These are phyloP conservation scores for Chrysomela aeneicollis DNA, from an alignment of 2,888 invertebrate genomes.

Conservation along the genomic window DNA sequence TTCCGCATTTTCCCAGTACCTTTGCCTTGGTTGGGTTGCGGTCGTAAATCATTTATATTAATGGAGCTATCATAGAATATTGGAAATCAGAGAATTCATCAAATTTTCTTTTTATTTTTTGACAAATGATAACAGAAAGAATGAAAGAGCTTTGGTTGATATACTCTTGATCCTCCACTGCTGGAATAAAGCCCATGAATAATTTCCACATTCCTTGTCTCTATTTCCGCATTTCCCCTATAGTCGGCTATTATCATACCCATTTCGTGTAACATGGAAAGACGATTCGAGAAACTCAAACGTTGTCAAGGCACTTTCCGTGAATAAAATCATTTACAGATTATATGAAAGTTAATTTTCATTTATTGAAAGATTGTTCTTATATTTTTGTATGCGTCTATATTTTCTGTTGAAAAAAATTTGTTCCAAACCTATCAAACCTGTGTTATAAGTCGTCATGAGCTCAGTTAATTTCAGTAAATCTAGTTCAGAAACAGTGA, in stretches of 20 bases:
- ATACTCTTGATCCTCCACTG: conserved; percentile 51
- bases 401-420: too few relatives aligned
- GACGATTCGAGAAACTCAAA: background rate
- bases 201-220: conserved; percentile 60
- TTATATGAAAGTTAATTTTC: too few relatives aligned
- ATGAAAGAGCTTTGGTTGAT: conserved; percentile 57
- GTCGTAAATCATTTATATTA: conserved; percentile 33
- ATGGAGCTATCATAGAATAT: conserved; percentile 37
- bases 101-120: conserved; percentile 48
- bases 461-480: too few relatives aligned
- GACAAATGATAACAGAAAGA: conserved; percentile 58
- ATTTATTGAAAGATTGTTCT: too few relatives aligned
- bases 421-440: too few relatives aligned
- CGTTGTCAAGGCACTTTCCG: too few relatives aligned
- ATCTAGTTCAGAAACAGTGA: too few relatives aligned
- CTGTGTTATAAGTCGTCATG: too few relatives aligned
- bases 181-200: conserved; percentile 60
- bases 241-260: too few relatives aligned
- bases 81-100: conserved; percentile 39
- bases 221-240: conserved; percentile 59
- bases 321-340: too few relatives aligned
- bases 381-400: too few relatives aligned
- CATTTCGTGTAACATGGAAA: conserved; percentile 52
- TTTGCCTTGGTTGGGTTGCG: conserved; percentile 5
- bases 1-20: background rate